Percentiles rank a stretch among this genome's conserved stretches.
phyloP scores from a whole-genome alignment of 2,113 vertebrate genomes.

The Planiliza haematocheilus region DNA sequence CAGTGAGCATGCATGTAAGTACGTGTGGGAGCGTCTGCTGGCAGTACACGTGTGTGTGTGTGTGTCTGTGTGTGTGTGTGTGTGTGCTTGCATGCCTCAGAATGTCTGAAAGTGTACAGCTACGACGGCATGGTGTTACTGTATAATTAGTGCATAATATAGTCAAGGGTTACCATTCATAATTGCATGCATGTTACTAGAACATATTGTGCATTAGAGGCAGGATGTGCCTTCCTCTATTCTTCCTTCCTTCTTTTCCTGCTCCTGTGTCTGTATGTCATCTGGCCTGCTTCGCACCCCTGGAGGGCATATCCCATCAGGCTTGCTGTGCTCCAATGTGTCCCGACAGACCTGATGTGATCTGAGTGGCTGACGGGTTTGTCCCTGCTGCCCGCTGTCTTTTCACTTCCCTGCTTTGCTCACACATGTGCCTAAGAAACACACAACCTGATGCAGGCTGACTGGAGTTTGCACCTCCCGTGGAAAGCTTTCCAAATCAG shows the following conservation, averaged over 20 bases:
- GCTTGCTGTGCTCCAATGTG: constrained; percentile 82
- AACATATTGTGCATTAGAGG: constrained; percentile 72
- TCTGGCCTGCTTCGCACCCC: constrained; percentile 81
- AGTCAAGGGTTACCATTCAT: constrained; percentile 54
- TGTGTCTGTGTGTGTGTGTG: constrained; percentile 6
- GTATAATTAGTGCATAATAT: constrained; percentile 59
- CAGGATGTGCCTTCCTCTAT: constrained; percentile 68
- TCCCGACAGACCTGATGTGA: constrained; percentile 86
- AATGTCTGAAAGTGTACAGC: constrained; percentile 11
- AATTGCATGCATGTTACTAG: constrained; percentile 63
- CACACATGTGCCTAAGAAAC: constrained; percentile 63
- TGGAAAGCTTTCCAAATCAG: constrained; percentile 46
- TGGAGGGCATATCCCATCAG: constrained; percentile 82
- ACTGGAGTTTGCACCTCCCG: constrained; percentile 63
- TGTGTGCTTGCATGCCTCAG: constrained; percentile 18
- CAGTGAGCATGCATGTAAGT: constrained; percentile 13
- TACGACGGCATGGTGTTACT: constrained; percentile 34
- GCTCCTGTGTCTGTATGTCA: constrained; percentile 76
- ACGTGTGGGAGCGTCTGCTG: not conserved
- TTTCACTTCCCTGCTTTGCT: constrained; percentile 71
- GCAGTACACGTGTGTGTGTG: not conserved
- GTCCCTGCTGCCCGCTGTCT: constrained; percentile 83
- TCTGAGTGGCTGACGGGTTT: constrained; percentile 84
- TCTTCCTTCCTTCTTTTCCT: constrained; percentile 66
- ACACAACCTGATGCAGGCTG: constrained; percentile 70